phyloP scores from a whole-genome alignment of 2,113 vertebrate genomes.

The Thunnus thynnus region DNA sequence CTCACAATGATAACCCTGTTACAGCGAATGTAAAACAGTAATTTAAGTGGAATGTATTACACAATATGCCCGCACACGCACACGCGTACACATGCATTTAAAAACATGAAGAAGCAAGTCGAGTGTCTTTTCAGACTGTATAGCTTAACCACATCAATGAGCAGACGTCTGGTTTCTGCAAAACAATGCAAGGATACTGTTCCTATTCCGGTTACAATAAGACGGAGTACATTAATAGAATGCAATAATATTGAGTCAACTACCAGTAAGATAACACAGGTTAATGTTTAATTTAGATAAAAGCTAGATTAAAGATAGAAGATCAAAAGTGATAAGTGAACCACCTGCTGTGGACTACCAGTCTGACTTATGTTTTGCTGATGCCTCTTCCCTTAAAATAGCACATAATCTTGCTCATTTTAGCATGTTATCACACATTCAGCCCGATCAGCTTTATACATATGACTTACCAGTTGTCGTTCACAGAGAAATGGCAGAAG shows the following conservation, averaged over 20 bases:
- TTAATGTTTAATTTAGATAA: neutral
- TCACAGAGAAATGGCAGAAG: neutral
- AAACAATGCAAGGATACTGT: neutral
- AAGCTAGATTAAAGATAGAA: neutral
- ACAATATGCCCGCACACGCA: neutral
- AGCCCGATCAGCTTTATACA: rapidly evolving
- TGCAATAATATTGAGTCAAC: neutral
- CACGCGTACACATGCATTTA: neutral
- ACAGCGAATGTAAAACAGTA: neutral
- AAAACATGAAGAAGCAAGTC: neutral
- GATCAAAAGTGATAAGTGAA: neutral
- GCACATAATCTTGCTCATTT: neutral
- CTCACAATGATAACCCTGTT: neutral
- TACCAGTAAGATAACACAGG: too few species aligned
- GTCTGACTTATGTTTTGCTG: too few species aligned
- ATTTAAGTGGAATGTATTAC: neutral
- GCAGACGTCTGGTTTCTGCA: neutral
- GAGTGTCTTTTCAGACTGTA: too few species aligned
- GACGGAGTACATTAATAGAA: too few species aligned
- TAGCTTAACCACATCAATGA: neutral
- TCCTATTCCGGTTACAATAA: neutral
- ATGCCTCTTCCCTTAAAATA: neutral
- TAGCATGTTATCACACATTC: neutral
- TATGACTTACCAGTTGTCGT: constrained; percentile 19
- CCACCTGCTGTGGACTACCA: too few species aligned